These are phyloP conservation scores for Acrossocheilus fasciatus DNA, from an alignment of 2,797 vertebrate species.

Conservation along the genomic window DNA sequence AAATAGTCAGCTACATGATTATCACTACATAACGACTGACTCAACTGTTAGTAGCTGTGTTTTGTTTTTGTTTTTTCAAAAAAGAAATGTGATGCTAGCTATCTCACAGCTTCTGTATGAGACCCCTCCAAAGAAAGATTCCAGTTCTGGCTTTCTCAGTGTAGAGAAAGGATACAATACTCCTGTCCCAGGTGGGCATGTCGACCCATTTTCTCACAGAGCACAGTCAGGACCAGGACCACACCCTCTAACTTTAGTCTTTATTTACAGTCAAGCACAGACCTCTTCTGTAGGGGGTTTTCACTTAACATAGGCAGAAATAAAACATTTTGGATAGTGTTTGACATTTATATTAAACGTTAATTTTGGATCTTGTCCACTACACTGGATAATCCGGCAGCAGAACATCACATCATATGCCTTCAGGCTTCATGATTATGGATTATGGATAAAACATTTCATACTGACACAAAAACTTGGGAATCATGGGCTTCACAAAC, in stretches of 20 bases:
- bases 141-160: conserved; percentile 1
- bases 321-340: not conserved
- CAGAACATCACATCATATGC: not conserved
- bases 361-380: not conserved
- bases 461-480: not conserved
- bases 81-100: conserved; percentile 30
- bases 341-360: not conserved
- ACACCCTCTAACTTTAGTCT: conserved; percentile 34
- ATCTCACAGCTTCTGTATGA: conserved; percentile 32
- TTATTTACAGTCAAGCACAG: conserved; percentile 25
- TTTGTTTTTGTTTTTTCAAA: not conserved
- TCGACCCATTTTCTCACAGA: conserved; percentile 75
- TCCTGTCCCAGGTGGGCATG: conserved; percentile 72
- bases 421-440: not conserved
- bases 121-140: conserved; percentile 16
- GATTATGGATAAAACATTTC: not conserved
- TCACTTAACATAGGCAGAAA: not conserved
- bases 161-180: conserved; percentile 68
- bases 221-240: conserved; percentile 57
- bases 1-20: not conserved
- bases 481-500: not conserved
- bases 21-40: conserved; percentile 10
- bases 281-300: not conserved
- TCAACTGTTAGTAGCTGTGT: not conserved
- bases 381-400: not conserved